Base-by-base conservation (phyloP, 2,888 invertebrate genomes). In the Aromia moschata region DNA sequence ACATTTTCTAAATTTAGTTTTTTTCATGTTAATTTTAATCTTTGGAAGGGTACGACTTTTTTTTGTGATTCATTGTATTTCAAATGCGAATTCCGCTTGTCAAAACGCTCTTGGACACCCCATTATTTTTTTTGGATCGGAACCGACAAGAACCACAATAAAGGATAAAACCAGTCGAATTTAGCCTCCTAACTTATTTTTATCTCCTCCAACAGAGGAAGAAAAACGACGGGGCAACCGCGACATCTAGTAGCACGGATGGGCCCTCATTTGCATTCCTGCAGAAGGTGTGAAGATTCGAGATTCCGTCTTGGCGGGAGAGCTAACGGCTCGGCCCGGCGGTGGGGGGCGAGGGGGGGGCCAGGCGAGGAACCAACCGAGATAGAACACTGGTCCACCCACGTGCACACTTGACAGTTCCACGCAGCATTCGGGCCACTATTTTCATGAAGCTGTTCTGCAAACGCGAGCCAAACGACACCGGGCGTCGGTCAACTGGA, bases 341-440 rank as follows among this genome's bases (percentile, higher is more conserved):
- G 56, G 66, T 62, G 62, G 62, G 67, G 60, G 56, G 43, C 54
- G 62, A 65, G 63, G 58, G n/a, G n/a, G n/a, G n/a, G n/a, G n/a
- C n/a, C n/a, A n/a, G n/a, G n/a, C n/a, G n/a, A n/a, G n/a, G n/a
- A n/a, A n/a, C n/a, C n/a, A 55, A 62, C 40, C 62, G 68, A 67
- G 70, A 70, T 71, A 74, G 74, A 75, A 77, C 74, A 76, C 77
- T 75, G 76, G 77, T 80, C 78, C 79, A 79, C 79, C 79, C 79
- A 80, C 79, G 79, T 79, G 78, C 76, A 69, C 74, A 73, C 75
- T 75, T 75, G 78, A 76, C 76, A 77, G 75, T 73, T 78, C 77
- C 77, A 77, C 77, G 76, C 78, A 78, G 72, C 74, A 71, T 75
- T 70, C 74, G 63, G 73, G 61, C 68, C 75, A 76, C 74, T 72